phyloP scores from a whole-genome alignment of 2,888 invertebrate species.

The Biston betularia region DNA sequence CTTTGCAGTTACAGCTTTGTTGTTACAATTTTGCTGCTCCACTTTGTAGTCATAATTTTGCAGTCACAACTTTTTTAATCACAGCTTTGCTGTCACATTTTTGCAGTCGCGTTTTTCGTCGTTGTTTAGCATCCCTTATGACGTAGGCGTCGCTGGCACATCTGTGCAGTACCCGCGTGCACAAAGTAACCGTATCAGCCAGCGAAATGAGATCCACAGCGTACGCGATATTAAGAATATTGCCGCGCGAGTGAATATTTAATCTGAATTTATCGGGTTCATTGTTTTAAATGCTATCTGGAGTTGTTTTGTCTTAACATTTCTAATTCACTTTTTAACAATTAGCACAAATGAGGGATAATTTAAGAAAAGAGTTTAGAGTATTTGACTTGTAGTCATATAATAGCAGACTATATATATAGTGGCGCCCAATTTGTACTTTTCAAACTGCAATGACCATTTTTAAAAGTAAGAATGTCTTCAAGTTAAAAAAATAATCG shows the following conservation, averaged over 20 bases:
- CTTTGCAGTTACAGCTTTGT: too few relatives aligned
- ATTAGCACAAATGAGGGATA: neutral
- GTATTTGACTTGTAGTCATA: too few relatives aligned
- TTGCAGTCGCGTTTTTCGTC: conserved; percentile 1
- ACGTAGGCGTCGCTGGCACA: conserved; percentile 23
- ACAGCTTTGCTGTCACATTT: too few relatives aligned
- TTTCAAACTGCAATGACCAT: too few relatives aligned
- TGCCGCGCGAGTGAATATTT: conserved; percentile 26
- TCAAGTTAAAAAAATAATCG: too few relatives aligned
- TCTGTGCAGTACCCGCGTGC: conserved; percentile 29
- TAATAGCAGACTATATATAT: too few relatives aligned
- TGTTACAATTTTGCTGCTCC: too few relatives aligned
- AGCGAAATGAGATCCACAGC: conserved; percentile 29
- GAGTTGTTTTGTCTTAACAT: neutral
- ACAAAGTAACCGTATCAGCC: conserved; percentile 32
- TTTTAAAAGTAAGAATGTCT: too few relatives aligned
- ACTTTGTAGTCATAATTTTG: too few relatives aligned
- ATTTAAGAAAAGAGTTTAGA: too few relatives aligned
- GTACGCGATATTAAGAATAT: conserved; percentile 30
- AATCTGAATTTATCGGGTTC: conserved; percentile 30
- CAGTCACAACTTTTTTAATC: too few relatives aligned
- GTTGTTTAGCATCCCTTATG: neutral
- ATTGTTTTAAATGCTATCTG: conserved; percentile 12
- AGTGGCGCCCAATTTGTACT: too few relatives aligned
- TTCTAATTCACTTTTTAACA: neutral